Base-by-base conservation (phyloP, 1,140 invertebrate species). In the Scaptomyza graminum region DNA sequence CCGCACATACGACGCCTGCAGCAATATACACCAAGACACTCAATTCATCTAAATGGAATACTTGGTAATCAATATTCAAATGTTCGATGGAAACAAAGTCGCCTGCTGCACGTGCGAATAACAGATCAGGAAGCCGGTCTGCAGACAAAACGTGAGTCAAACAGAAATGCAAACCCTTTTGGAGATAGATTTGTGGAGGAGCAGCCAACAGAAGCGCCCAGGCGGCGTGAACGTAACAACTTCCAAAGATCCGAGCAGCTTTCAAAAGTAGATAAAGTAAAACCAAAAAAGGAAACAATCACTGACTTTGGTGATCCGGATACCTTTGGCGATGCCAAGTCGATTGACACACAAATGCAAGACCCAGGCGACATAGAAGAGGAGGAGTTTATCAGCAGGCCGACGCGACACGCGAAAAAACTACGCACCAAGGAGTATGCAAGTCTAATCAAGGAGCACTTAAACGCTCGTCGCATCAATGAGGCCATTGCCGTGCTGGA, bases 401-500 rank as follows among this genome's bases (percentile, higher is more conserved):
- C 89, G 37, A 93, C 93, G 28, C 47, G 92, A 15, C 76, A 87
- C 16, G 88, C 85, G 12, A 92, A 93, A 82, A 92, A 93, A 80
- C 88, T 94, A 13, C 92, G 93, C 16, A 93, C 91, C 3, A 94
- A 93, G 72, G 92, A 95, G 61, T 96, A 96, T 92, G 94, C 93
- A 4, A 91, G 94, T 70, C 87, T 96, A 46, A 96, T 96, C 7
- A 96, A 96, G 88, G 91, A 93, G 39, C 93, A 94, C 79, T 79
- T 96, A n/a, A 77, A 85, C 25, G 92, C 94, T 39, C 93, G 94
- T 31, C 93, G 95, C 81, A 84, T 96, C 39, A 93, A 94, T 70
- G 94, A 96, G 89, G 97, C 97, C 5, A 92, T 97, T 39, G 93
- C 95, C 69, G 93, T 98, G 4, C 90, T 98, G 13, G 95, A 97